These are phyloP conservation scores for Synodontis membranacea DNA, from an alignment of 2,113 vertebrate species.

Conservation along the genomic window DNA sequence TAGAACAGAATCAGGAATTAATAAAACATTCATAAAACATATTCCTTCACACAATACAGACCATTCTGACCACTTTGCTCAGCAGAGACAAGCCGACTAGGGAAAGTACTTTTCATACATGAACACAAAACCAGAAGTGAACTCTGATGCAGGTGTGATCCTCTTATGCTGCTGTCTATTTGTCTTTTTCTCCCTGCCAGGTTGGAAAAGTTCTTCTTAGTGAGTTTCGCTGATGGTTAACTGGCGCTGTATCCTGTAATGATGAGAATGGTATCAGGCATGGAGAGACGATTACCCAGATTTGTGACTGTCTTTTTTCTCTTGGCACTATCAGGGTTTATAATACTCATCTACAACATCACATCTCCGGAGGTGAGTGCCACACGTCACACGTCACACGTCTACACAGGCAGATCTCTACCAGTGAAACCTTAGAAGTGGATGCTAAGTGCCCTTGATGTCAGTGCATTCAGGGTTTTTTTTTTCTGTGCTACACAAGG, in stretches of 20 bases:
- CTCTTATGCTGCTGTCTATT: not conserved
- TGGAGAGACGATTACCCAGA: slow-evolving; percentile 68
- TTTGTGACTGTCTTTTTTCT: slow-evolving; percentile 79
- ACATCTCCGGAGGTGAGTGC: slow-evolving; percentile 82
- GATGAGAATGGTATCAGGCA: slow-evolving; percentile 65
- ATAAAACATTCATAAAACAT: no score
- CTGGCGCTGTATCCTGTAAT: slow-evolving; percentile 37
- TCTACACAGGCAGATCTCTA: not conserved
- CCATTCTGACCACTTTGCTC: no score
- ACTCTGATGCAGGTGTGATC: not conserved
- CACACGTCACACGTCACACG: not conserved
- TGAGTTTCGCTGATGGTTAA: slow-evolving; percentile 3
- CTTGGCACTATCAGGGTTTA: slow-evolving; percentile 77
- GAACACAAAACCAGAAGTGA: not conserved
- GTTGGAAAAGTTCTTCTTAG: not conserved
- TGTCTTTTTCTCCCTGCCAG: slow-evolving; percentile 1
- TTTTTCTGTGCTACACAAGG: not conserved
- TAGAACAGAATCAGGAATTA: no score
- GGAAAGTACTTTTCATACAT: not conserved
- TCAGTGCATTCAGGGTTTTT: not conserved
- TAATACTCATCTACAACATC: slow-evolving; percentile 84
- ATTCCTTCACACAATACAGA: no score
- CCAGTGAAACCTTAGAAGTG: not conserved
- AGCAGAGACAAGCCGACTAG: no score
- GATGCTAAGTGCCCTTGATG: not conserved